Conservation (phyloP, 2,113 vertebrate species). For the Prunella fulvescens region DNA sequence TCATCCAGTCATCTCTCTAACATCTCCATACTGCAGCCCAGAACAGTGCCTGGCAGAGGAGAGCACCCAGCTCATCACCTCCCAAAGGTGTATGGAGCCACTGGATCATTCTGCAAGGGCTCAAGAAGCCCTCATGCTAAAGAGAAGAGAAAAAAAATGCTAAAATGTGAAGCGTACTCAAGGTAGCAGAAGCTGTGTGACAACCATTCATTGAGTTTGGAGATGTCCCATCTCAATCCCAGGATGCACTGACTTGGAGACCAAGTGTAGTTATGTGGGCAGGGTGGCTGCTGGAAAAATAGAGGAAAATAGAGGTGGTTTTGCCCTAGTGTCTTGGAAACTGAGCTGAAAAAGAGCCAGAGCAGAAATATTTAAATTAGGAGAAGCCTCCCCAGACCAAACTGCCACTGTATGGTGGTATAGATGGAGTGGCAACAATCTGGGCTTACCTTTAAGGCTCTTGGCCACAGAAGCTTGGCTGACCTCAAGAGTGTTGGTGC, state of each 20-base stretch:
- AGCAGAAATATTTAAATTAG: not conserved
- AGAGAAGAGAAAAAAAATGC: not conserved
- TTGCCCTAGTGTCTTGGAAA: not conserved
- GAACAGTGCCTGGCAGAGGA: not conserved
- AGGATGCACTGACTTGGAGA: not conserved
- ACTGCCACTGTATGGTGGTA: not conserved
- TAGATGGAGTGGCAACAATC: not conserved
- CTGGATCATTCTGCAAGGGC: not conserved
- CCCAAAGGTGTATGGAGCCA: not conserved
- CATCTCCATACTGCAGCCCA: fast-evolving
- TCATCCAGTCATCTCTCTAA: not conserved
- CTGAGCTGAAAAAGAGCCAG: not conserved
- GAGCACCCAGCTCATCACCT: not conserved
- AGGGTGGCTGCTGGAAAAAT: not conserved
- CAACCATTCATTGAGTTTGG: not conserved
- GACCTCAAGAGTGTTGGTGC: fast-evolving
- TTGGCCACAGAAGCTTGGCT: not conserved
- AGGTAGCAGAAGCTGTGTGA: not conserved
- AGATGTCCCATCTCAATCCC: not conserved
- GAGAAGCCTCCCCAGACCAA: not conserved
- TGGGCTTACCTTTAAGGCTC: not conserved
- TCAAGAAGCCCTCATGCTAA: not conserved
- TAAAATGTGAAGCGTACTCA: not conserved
- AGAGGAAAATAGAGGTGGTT: not conserved
- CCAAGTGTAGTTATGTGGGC: fast-evolving